These are phyloP conservation scores for Verasper variegatus DNA, from an alignment of 2,113 vertebrate species.

Conservation along the genomic window DNA sequence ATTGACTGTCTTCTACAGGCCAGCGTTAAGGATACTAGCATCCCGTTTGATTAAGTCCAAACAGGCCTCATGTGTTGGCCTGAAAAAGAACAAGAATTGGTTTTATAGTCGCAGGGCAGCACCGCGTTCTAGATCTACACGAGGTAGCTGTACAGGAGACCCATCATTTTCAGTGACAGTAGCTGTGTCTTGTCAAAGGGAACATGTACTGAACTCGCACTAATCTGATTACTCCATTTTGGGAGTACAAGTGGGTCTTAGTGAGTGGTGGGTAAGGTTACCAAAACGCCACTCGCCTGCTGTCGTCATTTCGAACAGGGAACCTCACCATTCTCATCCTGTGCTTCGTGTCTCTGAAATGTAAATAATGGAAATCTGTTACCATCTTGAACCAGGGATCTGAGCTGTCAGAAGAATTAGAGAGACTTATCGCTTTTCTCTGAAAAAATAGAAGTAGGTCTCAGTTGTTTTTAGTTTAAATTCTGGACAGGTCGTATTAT, in stretches of 20 bases:
- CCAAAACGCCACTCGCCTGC: slow-evolving; percentile 37
- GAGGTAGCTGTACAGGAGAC: slow-evolving; percentile 34
- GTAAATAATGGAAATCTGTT: slow-evolving; percentile 60
- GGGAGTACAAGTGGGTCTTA: slow-evolving; percentile 55
- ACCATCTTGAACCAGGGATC: slow-evolving; percentile 60
- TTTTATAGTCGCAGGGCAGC: slow-evolving; percentile 2
- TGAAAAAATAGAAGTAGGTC: slow-evolving; percentile 28
- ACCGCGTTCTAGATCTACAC: slow-evolving; percentile 26
- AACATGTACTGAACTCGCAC: slow-evolving; percentile 65
- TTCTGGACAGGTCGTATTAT: slow-evolving; percentile 51
- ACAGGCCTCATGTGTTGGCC: slow-evolving; percentile 36
- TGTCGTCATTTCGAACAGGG: slow-evolving; percentile 52
- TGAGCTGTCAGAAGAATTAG: slow-evolving; percentile 42
- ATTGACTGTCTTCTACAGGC: slow-evolving; percentile 65
- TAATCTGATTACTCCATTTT: slow-evolving; percentile 70
- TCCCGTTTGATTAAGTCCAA: slow-evolving; percentile 46
- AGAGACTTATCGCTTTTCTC: slow-evolving; percentile 32
- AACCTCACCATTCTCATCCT: slow-evolving; percentile 47
- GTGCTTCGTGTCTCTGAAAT: slow-evolving; percentile 56
- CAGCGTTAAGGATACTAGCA: slow-evolving; percentile 61
- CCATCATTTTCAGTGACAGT: slow-evolving; percentile 51
- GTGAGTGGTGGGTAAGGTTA: slow-evolving; percentile 13
- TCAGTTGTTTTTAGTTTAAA: slow-evolving; percentile 18
- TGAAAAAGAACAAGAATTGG: slow-evolving; percentile 27
- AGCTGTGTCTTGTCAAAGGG: slow-evolving; percentile 57